Conservation (phyloP, 2,113 vertebrate species). For the Orcinus orca region DNA sequence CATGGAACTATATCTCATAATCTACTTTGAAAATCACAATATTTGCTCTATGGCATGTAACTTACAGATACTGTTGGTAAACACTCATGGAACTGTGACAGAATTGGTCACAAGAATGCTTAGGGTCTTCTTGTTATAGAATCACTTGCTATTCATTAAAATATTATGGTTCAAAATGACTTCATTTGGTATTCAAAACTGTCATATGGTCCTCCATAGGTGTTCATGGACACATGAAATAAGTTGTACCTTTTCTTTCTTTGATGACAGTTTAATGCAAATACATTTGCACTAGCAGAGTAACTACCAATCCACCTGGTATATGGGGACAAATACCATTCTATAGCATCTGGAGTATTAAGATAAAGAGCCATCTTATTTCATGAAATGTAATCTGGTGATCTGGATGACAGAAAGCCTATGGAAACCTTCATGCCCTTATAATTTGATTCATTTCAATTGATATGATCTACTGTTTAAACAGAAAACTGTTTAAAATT, state of each 20-base stretch:
- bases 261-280: constrained; percentile 67
- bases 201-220: constrained; percentile 59
- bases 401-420: neutral
- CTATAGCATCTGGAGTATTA: constrained; percentile 40
- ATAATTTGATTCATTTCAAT: neutral
- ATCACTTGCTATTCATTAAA: constrained; percentile 68
- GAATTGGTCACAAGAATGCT: constrained; percentile 71
- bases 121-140: constrained; percentile 38
- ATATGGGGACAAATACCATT: neutral
- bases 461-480: neutral
- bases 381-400: neutral
- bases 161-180: constrained; percentile 59
- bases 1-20: neutral
- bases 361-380: neutral
- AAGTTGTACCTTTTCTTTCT: constrained; percentile 63
- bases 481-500: neutral
- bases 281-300: constrained; percentile 27
- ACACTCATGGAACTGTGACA: constrained; percentile 33
- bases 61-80: neutral
- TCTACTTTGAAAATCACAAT: constrained; percentile 46
- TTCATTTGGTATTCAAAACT: constrained; percentile 73
- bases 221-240: constrained; percentile 68
- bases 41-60: neutral
- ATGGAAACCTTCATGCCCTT: neutral
- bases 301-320: constrained; percentile 11